Evolutionary conservation across 1,140 invertebrate genomes (phyloP), one percentile per base, ranked within the genome.

Genomic region (Thrips palmi): DNA sequence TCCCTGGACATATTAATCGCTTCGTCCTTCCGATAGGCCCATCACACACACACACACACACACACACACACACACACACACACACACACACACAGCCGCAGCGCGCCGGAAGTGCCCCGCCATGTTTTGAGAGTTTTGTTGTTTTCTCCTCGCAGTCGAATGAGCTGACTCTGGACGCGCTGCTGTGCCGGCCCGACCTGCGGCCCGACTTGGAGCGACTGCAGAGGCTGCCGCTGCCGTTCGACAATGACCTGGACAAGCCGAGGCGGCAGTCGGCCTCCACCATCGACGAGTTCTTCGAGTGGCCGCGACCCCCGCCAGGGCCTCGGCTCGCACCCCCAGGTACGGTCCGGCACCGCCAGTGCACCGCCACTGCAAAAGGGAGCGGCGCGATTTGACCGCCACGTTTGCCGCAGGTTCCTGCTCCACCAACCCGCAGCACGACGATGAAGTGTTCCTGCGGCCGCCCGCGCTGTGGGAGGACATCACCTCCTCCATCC

Each of bases 401-500:
- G 61, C 43, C 67, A 64, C 45, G 65, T 68, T 4, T 63, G 64
- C 0, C 56, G 62, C 49, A 52, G 64, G 31, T 62, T 54, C 38
- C 55, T 54, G 31, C 46, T 49, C 12, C 50, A 48, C 29, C 58
- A 59, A 22, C 61, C 57, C 39, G 63, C 64, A n/a, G n/a, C n/a
- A n/a, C 45, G 70, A 76, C 52, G 81, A 86, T 54, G 81, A 85
- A 59, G 75, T 78, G 27, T 84, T 81, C 57, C 68, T 82, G 44
- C 71, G 78, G 48, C 80, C 81, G 7, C 74, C 74, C 11, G 74
- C 74, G 10, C 64, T 83, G 5, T 87, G 83, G 82, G 82, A 87
- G 56, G 82, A 86, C 60, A 85, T 87, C 52, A 75, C 80, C 31
- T 81, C 78, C 50, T 83, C 78, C 47, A 84, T 87, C 53, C 74